Base-by-base conservation (phyloP, 2,113 vertebrate genomes). In the Agapornis roseicollis region DNA sequence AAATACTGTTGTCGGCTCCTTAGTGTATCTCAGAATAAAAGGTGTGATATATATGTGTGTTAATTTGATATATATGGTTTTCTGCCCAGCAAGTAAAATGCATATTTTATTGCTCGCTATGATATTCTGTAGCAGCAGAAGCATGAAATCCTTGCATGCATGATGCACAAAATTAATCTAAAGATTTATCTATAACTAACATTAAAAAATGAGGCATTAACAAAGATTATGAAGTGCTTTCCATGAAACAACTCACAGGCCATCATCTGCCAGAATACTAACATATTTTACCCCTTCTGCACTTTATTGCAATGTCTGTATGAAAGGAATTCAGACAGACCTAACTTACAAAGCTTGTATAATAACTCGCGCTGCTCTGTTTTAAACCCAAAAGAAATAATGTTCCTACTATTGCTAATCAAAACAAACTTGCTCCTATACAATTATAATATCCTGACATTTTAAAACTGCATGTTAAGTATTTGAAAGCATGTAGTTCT, bases 401-500 rank as follows among this genome's bases (percentile, higher is more conserved):
- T 29, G 11, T 33, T 93, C 42, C 42, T 58, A 31, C 63, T 61
- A 33, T 12, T 47, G 25, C 29, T 90, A 96, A 94, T 95, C 76
- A 91, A 91, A 95, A 82, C 24, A 85, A 68, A 41, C n/a, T 78
- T 84, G 33, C 17, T 92, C 4, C 42, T n/a, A 64, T 4, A 6
- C 42, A 95, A 81, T 94, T 95, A 95, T 44, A 91, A 37, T 16
- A 88, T 78, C 69, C 61, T 86, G 88, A 90, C 25, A 63, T 88
- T 96, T 96, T 90, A 0, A 78, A 95, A 49, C 15, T 42, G n/a
- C 58, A 19, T 83, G 70, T 90, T 88, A 90, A 88, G 65, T 53
- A 61, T 58, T 24, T 88, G 37, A 83, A 63, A 90, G 16, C 52
- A 39, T 39, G 41, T 65, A 78, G 53, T 79, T n/a, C 39, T 60